phyloP scores from a whole-genome alignment of 2,797 vertebrate genomes.

The Acanthiza pusilla region DNA sequence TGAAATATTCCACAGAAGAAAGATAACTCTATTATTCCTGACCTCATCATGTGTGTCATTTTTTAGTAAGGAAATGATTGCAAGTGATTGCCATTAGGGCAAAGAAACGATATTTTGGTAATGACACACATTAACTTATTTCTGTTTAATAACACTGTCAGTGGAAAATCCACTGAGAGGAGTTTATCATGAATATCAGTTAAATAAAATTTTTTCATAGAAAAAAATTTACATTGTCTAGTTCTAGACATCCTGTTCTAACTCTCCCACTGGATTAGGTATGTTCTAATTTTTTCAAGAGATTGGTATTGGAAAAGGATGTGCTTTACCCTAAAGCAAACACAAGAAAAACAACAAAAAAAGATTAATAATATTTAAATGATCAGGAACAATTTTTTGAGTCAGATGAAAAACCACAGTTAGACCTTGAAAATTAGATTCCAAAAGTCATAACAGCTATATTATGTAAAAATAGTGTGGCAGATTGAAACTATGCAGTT shows the following conservation, averaged over 20 bases:
- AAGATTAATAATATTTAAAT: background rate
- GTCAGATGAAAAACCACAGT: background rate
- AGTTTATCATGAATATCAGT: background rate
- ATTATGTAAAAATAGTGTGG: background rate
- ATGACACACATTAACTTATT: background rate
- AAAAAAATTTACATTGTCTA: background rate
- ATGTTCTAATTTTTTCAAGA: background rate
- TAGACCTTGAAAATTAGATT: background rate
- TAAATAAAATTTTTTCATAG: background rate
- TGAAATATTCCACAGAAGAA: background rate
- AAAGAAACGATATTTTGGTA: background rate
- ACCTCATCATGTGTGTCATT: background rate
- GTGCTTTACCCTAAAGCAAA: background rate
- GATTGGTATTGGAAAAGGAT: background rate
- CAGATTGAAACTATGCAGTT: background rate
- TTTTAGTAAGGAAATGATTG: background rate
- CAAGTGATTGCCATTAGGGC: background rate
- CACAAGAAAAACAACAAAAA: background rate
- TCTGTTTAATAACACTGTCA: background rate
- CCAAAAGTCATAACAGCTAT: background rate
- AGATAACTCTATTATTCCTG: background rate
- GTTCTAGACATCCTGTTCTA: background rate
- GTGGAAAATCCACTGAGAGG: background rate
- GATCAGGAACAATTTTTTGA: background rate
- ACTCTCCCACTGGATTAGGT: fast-evolving